Evolutionary conservation across 2,113 vertebrate species (phyloP), one percentile per base, ranked within the genome.

Genomic region (Ellobius talpinus): DNA sequence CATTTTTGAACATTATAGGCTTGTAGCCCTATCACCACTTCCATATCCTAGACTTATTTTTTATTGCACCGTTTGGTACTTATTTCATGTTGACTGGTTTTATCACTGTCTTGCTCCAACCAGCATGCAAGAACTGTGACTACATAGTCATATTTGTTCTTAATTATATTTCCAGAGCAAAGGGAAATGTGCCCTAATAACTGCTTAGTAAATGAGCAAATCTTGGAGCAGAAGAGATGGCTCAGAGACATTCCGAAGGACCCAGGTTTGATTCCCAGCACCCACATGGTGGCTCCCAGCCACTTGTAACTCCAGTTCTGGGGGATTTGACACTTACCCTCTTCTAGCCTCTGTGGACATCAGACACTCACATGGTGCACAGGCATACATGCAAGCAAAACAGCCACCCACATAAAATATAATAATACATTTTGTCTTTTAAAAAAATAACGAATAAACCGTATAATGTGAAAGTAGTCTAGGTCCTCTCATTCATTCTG

Each of bases 21-120:
- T 2, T 36, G 12, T 45, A 91, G 19, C 7, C 2, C 42, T 42
- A 45, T 77, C 19, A 42, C 45, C 52, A 0, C 47, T 33, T 73
- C 76, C 33, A 9, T 36, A 55, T 79, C 55, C 39, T 68, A 70
- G 50, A 33, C 87, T 94, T 79, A 65, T 82, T 89, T 96, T 70
- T 12, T 91, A 72, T 84, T 50, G 19, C 13, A 76, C 10, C 73
- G 7, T 36, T 90, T 78, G 7, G 2, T 65, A 58, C 24, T 79
- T 85, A 5, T 31, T 82, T 91, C 5, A 76, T 58, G 39, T 58
- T 78, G 72, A 33, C 76, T 93, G 78, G 26, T 89, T 87, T 89
- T 73, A 45, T 42, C 26, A 47, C 42, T 76, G 0, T 63, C n/a
- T 88, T 78, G 10, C 29, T 68, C 50, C 23, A 96, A 73, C 13